phyloP scores from a whole-genome alignment of 2,113 vertebrate species.

The Otolemur garnettii region DNA sequence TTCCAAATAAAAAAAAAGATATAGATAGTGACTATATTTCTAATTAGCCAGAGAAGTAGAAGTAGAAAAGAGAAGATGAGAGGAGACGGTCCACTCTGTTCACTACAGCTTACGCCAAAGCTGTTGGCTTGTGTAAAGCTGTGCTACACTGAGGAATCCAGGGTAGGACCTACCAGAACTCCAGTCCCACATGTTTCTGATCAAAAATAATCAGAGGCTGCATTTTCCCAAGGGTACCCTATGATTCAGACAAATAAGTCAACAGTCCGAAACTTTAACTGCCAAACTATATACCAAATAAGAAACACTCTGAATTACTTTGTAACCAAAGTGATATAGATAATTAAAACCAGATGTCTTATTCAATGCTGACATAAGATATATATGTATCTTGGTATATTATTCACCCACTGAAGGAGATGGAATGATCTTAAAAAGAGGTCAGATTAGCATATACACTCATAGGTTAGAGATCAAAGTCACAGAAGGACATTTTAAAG shows the following conservation, averaged over 20 bases:
- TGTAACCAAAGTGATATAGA: background rate
- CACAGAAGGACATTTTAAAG: background rate
- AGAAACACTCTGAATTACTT: conserved; percentile 35
- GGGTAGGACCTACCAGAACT: background rate
- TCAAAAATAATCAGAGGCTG: background rate
- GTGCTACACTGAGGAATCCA: background rate
- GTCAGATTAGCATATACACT: background rate
- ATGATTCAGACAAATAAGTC: background rate
- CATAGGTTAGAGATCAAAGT: conserved; percentile 21
- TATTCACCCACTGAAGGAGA: background rate
- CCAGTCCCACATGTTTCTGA: background rate
- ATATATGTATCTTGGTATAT: background rate
- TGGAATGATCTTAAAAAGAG: background rate
- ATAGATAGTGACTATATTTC: background rate
- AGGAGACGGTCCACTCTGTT: background rate
- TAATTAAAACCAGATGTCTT: conserved; percentile 23
- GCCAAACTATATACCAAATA: background rate
- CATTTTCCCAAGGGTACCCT: background rate
- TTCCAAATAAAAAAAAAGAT: background rate
- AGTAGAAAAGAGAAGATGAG: background rate
- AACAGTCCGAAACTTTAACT: background rate
- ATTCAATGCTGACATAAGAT: background rate
- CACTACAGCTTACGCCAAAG: background rate
- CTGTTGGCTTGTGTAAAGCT: fast-evolving
- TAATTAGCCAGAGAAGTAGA: background rate